Evolutionary conservation across 2,888 invertebrate species (phyloP).

Genomic region (Koerneria pararmatus): DNA sequence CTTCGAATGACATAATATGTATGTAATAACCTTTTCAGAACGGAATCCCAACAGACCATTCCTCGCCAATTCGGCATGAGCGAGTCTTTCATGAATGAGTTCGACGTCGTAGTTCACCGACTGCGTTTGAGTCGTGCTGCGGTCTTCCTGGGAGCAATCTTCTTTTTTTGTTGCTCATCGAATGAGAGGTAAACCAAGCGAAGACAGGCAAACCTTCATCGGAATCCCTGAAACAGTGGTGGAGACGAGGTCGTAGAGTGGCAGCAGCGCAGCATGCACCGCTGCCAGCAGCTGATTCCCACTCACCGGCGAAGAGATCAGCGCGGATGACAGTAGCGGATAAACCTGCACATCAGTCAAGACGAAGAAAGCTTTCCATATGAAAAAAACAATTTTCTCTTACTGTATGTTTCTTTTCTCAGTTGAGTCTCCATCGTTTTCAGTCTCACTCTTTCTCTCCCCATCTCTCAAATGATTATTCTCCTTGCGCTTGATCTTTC

Average conservation of each 20-base stretch:
- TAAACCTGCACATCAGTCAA: not conserved
- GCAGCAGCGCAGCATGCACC: conserved; percentile 58
- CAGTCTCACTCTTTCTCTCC: no score
- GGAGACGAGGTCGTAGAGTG: conserved; percentile 84
- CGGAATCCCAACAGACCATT: conserved; percentile 30
- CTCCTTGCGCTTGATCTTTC: no score
- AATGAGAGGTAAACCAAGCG: no score
- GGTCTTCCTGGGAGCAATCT: conserved; percentile 38
- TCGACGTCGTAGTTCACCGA: conserved; percentile 98
- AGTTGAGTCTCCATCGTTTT: no score
- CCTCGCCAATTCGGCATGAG: conserved; percentile 34
- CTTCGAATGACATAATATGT: no score
- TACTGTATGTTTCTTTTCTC: no score
- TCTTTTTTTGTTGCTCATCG: no score
- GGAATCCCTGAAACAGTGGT: conserved; percentile 98
- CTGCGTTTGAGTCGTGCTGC: conserved; percentile 72
- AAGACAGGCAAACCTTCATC: conserved; percentile 79
- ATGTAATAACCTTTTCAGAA: no score
- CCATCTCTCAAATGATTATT: no score
- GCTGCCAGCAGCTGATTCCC: conserved; percentile 18
- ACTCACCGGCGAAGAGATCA: conserved; percentile 5
- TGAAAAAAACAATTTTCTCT: no score
- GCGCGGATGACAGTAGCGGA: conserved; percentile 5
- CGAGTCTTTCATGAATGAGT: conserved; percentile 72
- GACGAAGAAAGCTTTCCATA: no score